Percentiles rank a stretch among this genome's conserved stretches.
phyloP scores from a whole-genome alignment of 2,888 invertebrate genomes.

The Sphaerophoria rueppellii region DNA sequence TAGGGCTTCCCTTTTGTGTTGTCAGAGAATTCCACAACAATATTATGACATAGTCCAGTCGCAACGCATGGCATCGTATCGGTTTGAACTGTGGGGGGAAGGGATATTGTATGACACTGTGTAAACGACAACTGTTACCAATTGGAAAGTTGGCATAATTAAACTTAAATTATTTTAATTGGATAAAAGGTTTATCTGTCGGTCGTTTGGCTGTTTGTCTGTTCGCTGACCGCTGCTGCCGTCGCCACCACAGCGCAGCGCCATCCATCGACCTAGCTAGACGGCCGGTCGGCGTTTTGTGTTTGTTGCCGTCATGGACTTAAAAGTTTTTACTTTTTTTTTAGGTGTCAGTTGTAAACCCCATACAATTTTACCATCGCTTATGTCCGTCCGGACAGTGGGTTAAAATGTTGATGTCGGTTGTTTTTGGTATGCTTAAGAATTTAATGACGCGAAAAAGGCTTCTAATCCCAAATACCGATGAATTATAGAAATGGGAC shows the following conservation, averaged over 20 bases:
- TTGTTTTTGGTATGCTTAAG: slow-evolving; percentile 40
- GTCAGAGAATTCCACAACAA: background rate
- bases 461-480: slow-evolving; percentile 66
- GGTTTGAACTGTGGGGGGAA: slow-evolving; percentile 2
- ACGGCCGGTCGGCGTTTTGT: slow-evolving; percentile 23
- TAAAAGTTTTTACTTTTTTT: slow-evolving; percentile 6
- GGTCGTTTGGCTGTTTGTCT: slow-evolving; percentile 51
- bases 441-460: slow-evolving; percentile 66
- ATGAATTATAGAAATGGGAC: background rate
- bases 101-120: slow-evolving; percentile 44
- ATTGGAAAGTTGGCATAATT: slow-evolving; percentile 65
- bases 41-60: slow-evolving; percentile 29
- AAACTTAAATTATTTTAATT: slow-evolving; percentile 71
- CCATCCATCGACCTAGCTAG: background rate
- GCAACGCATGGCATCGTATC: slow-evolving; percentile 11
- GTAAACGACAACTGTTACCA: slow-evolving; percentile 48
- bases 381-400: slow-evolving; percentile 34
- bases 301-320: slow-evolving; percentile 5
- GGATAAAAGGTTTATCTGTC: slow-evolving; percentile 58
- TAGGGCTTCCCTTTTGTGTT: slow-evolving; percentile 45
- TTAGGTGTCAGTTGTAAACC: slow-evolving; percentile 38
- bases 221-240: background rate
- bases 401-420: background rate
- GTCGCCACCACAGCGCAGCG: background rate
- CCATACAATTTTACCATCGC: slow-evolving; percentile 56